Conservation (phyloP, 1,140 invertebrate genomes). For the Zophobas morio region DNA sequence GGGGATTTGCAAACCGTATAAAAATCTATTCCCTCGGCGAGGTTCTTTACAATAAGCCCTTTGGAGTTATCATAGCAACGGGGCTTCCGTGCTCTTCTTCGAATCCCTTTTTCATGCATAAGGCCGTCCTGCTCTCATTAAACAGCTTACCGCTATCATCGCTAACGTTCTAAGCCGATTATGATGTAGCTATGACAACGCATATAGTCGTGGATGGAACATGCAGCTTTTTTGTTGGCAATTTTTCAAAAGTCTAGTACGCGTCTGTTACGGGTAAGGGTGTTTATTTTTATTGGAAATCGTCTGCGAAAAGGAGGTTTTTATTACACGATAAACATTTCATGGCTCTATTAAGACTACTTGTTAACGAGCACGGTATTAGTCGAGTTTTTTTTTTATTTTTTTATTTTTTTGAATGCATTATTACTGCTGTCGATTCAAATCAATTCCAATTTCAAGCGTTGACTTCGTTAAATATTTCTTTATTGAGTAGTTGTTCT, state of each 20-base stretch:
- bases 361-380: no score
- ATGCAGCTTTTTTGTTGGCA: background rate
- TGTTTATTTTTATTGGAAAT: background rate
- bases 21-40: constrained; percentile 40
- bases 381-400: no score
- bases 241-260: constrained; percentile 15
- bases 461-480: no score
- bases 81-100: constrained; percentile 26
- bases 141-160: constrained; percentile 53
- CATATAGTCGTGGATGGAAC: constrained; percentile 14
- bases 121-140: constrained; percentile 49
- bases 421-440: no score
- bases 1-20: constrained; percentile 45
- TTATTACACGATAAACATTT: no score
- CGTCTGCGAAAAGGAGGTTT: no score
- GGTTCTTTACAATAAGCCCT: constrained; percentile 45
- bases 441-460: no score
- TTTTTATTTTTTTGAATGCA: no score
- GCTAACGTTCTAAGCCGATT: constrained; percentile 52
- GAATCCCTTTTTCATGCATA: constrained; percentile 21
- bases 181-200: constrained; percentile 50
- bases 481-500: no score
- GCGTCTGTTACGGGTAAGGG: background rate
- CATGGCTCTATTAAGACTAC: no score
- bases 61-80: constrained; percentile 48